phyloP scores from a whole-genome alignment of 2,113 vertebrate genomes.

The Euleptes europaea region DNA sequence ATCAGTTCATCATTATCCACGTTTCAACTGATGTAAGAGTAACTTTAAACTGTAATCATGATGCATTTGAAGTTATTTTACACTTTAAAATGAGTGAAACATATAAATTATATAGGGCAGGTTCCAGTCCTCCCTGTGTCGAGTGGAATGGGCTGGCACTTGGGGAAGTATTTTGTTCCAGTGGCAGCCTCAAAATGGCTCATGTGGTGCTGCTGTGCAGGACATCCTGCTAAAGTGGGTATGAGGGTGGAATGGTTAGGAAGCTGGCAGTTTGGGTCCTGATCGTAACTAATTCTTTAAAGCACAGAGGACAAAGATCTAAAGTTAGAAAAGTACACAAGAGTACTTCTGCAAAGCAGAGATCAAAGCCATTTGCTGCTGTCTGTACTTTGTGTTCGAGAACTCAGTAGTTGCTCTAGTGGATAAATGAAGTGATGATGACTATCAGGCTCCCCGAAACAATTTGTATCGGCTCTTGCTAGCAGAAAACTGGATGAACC shows the following conservation, averaged over 20 bases:
- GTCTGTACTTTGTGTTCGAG: background rate
- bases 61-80: background rate
- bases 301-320: no score
- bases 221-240: no score
- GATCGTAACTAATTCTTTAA: no score
- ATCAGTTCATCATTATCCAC: background rate
- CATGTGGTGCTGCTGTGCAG: no score
- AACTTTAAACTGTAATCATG: background rate
- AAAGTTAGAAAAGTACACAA: background rate
- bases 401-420: background rate
- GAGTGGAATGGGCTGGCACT: no score
- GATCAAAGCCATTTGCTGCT: background rate
- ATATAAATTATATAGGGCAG: background rate
- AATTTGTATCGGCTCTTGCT: background rate
- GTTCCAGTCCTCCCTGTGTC: no score
- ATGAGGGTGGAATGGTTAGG: no score
- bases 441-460: background rate
- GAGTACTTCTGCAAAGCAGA: background rate
- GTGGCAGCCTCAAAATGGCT: no score
- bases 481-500: background rate
- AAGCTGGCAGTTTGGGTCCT: no score
- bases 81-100: background rate
- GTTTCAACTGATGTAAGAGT: background rate
- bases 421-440: background rate
- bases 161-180: no score